Evolutionary conservation across 2,888 invertebrate genomes (phyloP), one percentile per base, ranked within the genome.

Genomic region (Thecophora atra): DNA sequence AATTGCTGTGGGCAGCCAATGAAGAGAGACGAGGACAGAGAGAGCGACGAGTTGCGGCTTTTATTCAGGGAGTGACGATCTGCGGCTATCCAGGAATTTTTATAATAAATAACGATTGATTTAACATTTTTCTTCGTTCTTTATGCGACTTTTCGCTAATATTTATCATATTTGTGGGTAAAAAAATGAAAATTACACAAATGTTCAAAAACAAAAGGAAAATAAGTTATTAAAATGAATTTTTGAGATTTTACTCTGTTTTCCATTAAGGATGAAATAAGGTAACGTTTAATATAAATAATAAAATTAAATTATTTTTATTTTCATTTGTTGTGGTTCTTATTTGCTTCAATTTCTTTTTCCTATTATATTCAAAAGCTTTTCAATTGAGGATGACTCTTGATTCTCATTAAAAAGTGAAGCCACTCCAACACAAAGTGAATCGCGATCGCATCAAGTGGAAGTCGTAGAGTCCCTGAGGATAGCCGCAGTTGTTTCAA

Each of bases 381-480:
- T 37, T 37, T 2, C 7, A 37, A 37, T 37, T 37, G 1, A 37
- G 37, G 11, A 37, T 37, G 37, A 6, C 11, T 37, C 37, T 1
- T 37, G 37, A 37, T 37, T 6, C 11, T 11, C 37, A 2, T 37
- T 11, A 8, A 2, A 37, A 37, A 37, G 37, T 37, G 7, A 37
- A 37, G 37, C 37, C 37, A 37, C 37, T 37, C 11, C 37, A 37
- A 11, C 37, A n/a, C 11, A 11, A 37, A 37, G 79, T 76, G 78
- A 78, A 80, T 79, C 79, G 79, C 77, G 77, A 79, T 77, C 78
- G 76, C 79, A 78, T 71, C 64, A 58, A 74, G 44, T 67, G 54
- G 28, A 51, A 28, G 52, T 63, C 62, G 30, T 37, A 37, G 30
- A 52, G 28, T 51, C 51, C 30, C 37, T 37, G 28, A n/a, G 26